phyloP scores from a whole-genome alignment of 1,140 invertebrate genomes.

The Dendroctonus valens region DNA sequence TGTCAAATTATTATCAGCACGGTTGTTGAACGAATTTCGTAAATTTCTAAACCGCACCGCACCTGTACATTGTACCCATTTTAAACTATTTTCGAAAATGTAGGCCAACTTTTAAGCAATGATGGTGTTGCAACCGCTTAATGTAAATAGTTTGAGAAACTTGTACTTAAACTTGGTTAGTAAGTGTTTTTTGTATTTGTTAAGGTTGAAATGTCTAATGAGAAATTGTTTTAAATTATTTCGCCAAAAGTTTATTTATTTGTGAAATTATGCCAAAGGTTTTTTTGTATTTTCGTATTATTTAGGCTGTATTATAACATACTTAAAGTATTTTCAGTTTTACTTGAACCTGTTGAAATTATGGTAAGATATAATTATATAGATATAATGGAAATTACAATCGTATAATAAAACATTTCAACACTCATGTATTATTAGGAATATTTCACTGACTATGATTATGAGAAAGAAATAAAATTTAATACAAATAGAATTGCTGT shows the following conservation, averaged over 20 bases:
- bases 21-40: conserved; percentile 16
- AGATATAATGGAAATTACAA: conserved; percentile 25
- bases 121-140: conserved; percentile 1
- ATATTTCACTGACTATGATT: conserved; percentile 33
- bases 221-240: conserved; percentile 22
- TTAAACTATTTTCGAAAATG: conserved; percentile 5
- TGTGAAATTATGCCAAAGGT: conserved; percentile 33
- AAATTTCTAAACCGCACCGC: conserved; percentile 11
- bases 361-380: conserved; percentile 16
- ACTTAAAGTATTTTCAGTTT: conserved; percentile 3
- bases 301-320: conserved; percentile 11
- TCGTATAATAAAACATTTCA: conserved; percentile 22
- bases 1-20: conserved; percentile 36
- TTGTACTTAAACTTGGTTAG: conserved; percentile 2
- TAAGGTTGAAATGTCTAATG: conserved; percentile 8
- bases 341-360: conserved; percentile 20
- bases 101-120: conserved; percentile 4
- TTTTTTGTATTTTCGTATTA: conserved; percentile 19
- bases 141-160: conserved; percentile 11
- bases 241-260: conserved; percentile 16
- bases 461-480: conserved; percentile 33
- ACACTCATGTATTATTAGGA: conserved; percentile 32
- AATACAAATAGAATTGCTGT: conserved; percentile 9
- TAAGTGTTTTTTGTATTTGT: conserved; percentile 11
- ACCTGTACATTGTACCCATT: conserved; percentile 18